A percentile compares a stretch with the other conserved stretches of the same genome.
Evolutionary conservation across 2,797 vertebrate species (phyloP).

Genomic region (Gouania willdenowi): DNA sequence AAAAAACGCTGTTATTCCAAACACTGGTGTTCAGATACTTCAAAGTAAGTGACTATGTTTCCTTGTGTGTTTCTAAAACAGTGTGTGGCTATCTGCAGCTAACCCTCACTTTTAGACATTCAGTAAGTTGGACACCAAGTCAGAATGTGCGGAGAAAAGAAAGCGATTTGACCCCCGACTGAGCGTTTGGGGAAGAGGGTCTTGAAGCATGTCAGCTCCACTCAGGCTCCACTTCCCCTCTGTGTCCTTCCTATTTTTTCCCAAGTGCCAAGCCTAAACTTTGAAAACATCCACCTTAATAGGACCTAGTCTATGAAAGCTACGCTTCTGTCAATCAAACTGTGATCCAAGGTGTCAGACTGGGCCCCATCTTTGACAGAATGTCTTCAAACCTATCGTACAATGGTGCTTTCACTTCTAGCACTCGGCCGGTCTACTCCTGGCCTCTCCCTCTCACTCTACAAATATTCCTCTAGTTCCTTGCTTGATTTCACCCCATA

Average conservation of each 20-base stretch:
- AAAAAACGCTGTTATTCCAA: too few species aligned
- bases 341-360: slow-evolving; percentile 75
- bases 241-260: slow-evolving; percentile 82
- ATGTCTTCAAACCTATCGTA: slow-evolving; percentile 75
- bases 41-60: not conserved
- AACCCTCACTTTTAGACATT: slow-evolving; percentile 52
- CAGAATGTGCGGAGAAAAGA: slow-evolving; percentile 53
- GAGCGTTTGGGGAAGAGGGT: slow-evolving; percentile 64
- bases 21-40: too few species aligned
- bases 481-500: slow-evolving; percentile 70
- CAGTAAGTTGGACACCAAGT: slow-evolving; percentile 66
- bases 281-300: slow-evolving; percentile 81
- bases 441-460: slow-evolving; percentile 63
- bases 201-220: slow-evolving; percentile 77
- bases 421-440: slow-evolving; percentile 61
- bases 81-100: slow-evolving; percentile 28
- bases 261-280: slow-evolving; percentile 80
- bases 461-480: slow-evolving; percentile 56
- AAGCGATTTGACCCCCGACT: slow-evolving; percentile 74
- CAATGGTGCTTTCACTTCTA: slow-evolving; percentile 68
- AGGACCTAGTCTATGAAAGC: slow-evolving; percentile 74
- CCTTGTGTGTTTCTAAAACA: slow-evolving; percentile 15
- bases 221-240: slow-evolving; percentile 78
- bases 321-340: slow-evolving; percentile 76
- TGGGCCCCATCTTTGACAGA: slow-evolving; percentile 73